Evolutionary conservation across 2,797 vertebrate species (phyloP).

Genomic region (Eremophila alpestris): DNA sequence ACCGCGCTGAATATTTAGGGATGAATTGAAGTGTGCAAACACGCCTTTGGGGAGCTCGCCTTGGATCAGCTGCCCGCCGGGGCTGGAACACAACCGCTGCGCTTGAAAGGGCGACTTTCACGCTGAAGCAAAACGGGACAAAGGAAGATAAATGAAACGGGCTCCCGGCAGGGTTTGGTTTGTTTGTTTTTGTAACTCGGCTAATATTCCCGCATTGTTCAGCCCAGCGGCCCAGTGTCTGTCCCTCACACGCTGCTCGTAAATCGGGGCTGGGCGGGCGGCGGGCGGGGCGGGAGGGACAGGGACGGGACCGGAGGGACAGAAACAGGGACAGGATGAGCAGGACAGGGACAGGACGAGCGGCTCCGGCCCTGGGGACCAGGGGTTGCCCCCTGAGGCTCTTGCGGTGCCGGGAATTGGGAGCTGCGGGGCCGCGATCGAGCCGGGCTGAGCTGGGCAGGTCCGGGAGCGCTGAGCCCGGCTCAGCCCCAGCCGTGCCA

Average conservation of each 20-base stretch:
- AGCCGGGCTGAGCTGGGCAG: accelerated
- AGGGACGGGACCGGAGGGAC: background rate
- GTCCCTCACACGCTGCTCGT: conserved; percentile 52
- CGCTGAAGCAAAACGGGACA: conserved; percentile 69
- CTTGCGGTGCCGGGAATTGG: accelerated
- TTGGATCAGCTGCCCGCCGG: conserved; percentile 64
- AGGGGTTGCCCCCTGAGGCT: accelerated
- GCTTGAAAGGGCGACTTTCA: conserved; percentile 72
- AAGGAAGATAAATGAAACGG: conserved; percentile 72
- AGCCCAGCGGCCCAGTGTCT: conserved; percentile 45
- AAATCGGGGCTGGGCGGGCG: conserved; percentile 47
- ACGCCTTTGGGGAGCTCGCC: conserved; percentile 54
- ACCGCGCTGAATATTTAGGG: conserved; percentile 55
- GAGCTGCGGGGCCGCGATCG: accelerated
- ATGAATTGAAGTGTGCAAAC: conserved; percentile 71
- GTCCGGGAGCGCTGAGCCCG: accelerated
- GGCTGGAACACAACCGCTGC: conserved; percentile 65
- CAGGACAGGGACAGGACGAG: background rate
- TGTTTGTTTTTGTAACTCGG: conserved; percentile 75
- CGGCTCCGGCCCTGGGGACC: background rate
- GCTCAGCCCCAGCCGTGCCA: background rate
- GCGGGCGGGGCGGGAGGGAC: background rate
- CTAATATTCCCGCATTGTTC: conserved; percentile 72
- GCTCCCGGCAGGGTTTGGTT: conserved; percentile 63
- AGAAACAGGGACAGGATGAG: accelerated